Percentiles rank a stretch among this genome's conserved stretches.
phyloP scores from a whole-genome alignment of 2,888 invertebrate genomes.

The Polyommatus iphigenia region DNA sequence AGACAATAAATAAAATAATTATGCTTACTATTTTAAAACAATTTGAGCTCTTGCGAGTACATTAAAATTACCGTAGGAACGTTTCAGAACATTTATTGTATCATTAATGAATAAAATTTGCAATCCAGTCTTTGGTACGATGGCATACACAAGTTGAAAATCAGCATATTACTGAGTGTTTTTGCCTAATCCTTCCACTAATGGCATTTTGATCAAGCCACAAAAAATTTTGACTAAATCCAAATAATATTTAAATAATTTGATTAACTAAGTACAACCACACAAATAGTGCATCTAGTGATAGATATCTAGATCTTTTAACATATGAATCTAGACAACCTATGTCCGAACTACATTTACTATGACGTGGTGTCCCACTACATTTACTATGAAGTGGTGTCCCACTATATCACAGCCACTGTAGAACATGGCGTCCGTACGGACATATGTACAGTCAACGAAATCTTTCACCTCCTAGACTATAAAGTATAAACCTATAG shows the following conservation, averaged over 20 bases:
- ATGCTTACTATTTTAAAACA: not conserved
- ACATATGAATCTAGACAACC: slow-evolving; percentile 31
- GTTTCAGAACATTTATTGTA: not conserved
- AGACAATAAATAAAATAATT: not conserved
- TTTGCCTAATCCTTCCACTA: not conserved
- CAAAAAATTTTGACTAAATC: not conserved
- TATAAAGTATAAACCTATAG: not conserved
- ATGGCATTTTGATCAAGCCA: not conserved
- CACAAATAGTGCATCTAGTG: not conserved
- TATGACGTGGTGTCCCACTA: slow-evolving; percentile 41
- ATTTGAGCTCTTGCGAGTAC: not conserved
- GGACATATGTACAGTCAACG: slow-evolving; percentile 21
- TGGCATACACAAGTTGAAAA: slow-evolving; percentile 40
- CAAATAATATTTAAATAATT: slow-evolving; percentile 23
- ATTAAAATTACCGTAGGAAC: slow-evolving; percentile 1
- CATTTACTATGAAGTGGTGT: slow-evolving; percentile 39
- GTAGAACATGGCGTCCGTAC: slow-evolving; percentile 54
- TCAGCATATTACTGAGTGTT: not conserved
- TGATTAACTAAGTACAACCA: slow-evolving; percentile 29
- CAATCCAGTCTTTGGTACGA: slow-evolving; percentile 55
- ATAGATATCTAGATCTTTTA: slow-evolving; percentile 29
- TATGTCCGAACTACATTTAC: slow-evolving; percentile 32
- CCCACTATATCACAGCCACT: slow-evolving; percentile 66
- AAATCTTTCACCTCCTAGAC: not conserved
- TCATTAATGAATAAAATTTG: slow-evolving; percentile 36